phyloP scores from a whole-genome alignment of 2,888 invertebrate species.

The Hypena proboscidalis region DNA sequence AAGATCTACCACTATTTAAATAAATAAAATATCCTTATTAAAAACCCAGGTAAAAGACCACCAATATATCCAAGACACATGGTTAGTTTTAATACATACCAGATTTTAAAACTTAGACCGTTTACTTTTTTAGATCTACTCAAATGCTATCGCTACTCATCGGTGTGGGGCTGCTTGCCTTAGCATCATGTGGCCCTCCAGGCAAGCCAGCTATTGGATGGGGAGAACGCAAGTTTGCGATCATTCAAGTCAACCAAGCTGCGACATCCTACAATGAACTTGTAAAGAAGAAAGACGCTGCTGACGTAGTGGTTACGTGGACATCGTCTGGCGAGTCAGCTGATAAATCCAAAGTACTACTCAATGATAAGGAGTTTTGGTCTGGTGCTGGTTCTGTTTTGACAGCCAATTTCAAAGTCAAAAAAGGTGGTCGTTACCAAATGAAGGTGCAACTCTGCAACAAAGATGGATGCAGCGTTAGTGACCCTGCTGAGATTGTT shows the following conservation, averaged over 20 bases:
- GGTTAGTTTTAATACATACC: slow-evolving; percentile 69
- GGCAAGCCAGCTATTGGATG: slow-evolving; percentile 77
- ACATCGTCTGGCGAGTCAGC: slow-evolving; percentile 79
- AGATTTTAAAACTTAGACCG: slow-evolving; percentile 57
- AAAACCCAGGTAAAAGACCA: slow-evolving; percentile 74
- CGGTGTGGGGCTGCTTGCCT: slow-evolving; percentile 50
- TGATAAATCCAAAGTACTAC: slow-evolving; percentile 63
- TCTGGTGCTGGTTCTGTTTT: slow-evolving; percentile 64
- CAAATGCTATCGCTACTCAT: slow-evolving; percentile 60
- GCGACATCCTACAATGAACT: slow-evolving; percentile 81
- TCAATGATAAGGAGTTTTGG: slow-evolving; percentile 74
- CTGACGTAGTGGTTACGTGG: slow-evolving; percentile 78
- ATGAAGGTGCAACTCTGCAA: slow-evolving; percentile 78
- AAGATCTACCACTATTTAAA: no score
- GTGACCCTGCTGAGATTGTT: slow-evolving; percentile 73
- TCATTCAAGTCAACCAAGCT: slow-evolving; percentile 80
- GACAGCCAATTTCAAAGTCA: slow-evolving; percentile 74
- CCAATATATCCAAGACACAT: slow-evolving; percentile 70
- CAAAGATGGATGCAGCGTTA: slow-evolving; percentile 71
- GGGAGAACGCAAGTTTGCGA: slow-evolving; percentile 78
- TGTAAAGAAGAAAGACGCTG: slow-evolving; percentile 69
- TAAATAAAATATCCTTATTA: no score
- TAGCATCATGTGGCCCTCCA: slow-evolving; percentile 66
- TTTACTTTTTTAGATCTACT: slow-evolving; percentile 71
- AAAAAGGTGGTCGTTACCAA: slow-evolving; percentile 76